A percentile compares a stretch with the other conserved stretches of the same genome.
These are phyloP conservation scores for Trypoxylon attenuatum DNA, from an alignment of 2,888 invertebrate species.

Conservation along the genomic window DNA sequence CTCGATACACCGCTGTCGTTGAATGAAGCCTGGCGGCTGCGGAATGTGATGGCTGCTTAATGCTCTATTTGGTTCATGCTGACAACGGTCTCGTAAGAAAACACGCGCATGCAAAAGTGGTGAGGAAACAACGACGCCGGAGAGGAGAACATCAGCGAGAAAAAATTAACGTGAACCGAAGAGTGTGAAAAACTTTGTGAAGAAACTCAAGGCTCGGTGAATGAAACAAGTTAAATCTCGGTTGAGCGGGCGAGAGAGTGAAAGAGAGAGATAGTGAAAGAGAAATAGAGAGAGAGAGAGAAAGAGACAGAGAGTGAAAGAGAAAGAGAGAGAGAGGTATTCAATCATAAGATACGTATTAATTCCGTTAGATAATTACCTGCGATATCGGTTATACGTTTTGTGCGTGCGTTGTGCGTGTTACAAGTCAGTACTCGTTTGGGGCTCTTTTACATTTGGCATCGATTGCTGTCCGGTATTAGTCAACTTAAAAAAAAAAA, in stretches of 20 bases:
- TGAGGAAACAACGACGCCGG: conserved; percentile 32
- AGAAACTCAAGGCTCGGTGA: too few species aligned
- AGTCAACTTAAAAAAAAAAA: conserved; percentile 74
- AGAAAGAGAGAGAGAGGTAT: conserved; percentile 38
- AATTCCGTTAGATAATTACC: conserved; percentile 72
- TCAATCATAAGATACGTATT: conserved; percentile 51
- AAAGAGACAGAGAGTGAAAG: conserved; percentile 2
- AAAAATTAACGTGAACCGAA: too few species aligned
- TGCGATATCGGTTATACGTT: conserved; percentile 70
- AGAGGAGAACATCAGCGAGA: not conserved
- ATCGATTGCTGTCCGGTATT: conserved; percentile 72
- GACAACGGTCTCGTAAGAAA: conserved; percentile 49
- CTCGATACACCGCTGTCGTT: not conserved
- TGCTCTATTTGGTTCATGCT: too few species aligned
- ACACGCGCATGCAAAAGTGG: conserved; percentile 61
- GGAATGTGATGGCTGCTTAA: not conserved
- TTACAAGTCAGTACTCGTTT: conserved; percentile 74
- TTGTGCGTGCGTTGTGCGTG: conserved; percentile 72
- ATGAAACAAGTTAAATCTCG: too few species aligned
- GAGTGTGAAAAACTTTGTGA: too few species aligned
- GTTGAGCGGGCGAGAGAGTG: not conserved
- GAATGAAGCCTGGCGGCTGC: not conserved
- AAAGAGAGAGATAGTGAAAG: not conserved
- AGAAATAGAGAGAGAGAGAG: not conserved
- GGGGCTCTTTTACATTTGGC: conserved; percentile 73